These are phyloP conservation scores for Psophia crepitans DNA, from an alignment of 2,113 vertebrate species.

Conservation along the genomic window DNA sequence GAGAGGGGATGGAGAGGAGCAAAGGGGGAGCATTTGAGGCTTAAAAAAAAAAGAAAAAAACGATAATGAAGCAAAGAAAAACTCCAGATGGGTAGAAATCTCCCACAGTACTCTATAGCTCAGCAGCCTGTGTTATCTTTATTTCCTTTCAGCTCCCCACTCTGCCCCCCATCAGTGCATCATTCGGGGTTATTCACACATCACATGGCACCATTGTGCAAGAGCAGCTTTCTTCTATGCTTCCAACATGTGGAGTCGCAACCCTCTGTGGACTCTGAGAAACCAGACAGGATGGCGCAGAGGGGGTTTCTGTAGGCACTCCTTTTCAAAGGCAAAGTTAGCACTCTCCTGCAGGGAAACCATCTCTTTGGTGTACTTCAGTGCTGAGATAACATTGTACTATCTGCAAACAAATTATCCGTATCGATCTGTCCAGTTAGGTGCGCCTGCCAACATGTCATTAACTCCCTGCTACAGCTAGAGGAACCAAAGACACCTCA, in stretches of 20 bases:
- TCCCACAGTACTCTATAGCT: background rate
- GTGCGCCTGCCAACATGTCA: background rate
- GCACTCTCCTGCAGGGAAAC: background rate
- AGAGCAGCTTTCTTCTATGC: background rate
- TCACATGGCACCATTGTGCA: background rate
- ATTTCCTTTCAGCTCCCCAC: background rate
- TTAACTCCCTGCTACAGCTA: background rate
- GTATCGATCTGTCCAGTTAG: background rate
- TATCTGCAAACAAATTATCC: constrained; percentile 4
- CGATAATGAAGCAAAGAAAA: background rate
- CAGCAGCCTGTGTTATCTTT: background rate
- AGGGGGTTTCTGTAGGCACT: background rate
- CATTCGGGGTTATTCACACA: background rate
- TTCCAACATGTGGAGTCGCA: rapidly evolving
- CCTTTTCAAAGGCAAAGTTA: background rate
- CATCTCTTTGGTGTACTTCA: background rate
- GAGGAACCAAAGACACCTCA: background rate
- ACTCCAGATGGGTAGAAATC: background rate
- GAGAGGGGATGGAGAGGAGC: background rate
- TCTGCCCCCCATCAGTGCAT: background rate
- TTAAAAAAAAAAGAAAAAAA: background rate
- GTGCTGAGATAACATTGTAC: background rate
- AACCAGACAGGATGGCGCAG: background rate
- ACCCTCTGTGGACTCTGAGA: background rate
- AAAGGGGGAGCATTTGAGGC: background rate